phyloP scores from a whole-genome alignment of 2,797 vertebrate genomes.

The Calcarius lapponicus region DNA sequence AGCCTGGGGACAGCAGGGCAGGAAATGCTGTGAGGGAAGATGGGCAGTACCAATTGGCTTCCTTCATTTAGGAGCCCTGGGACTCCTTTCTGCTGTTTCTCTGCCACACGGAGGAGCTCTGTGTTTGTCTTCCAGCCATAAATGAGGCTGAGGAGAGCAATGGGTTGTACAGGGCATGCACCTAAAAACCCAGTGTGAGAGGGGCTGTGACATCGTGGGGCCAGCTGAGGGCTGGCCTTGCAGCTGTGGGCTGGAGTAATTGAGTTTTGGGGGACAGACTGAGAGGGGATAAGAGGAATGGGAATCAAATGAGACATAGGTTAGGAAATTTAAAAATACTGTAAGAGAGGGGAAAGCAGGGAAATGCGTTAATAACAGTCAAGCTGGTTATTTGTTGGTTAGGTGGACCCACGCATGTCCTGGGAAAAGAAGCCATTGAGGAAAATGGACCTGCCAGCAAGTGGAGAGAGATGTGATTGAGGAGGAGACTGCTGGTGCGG shows the following conservation, averaged over 20 bases:
- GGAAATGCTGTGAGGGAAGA: neutral
- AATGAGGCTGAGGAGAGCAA: neutral
- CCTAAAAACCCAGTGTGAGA: fast-evolving
- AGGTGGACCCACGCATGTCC: fast-evolving
- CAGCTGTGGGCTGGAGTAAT: neutral
- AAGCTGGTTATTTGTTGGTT: neutral
- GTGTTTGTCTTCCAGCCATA: neutral
- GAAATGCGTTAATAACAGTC: neutral
- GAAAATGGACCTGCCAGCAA: neutral
- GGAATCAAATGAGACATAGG: neutral
- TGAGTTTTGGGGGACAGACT: neutral
- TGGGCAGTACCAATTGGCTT: no score
- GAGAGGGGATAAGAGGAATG: neutral
- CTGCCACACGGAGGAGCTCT: neutral
- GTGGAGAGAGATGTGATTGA: neutral
- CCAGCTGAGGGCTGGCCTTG: neutral
- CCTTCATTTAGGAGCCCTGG: neutral
- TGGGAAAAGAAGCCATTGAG: neutral
- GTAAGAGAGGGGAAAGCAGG: fast-evolving
- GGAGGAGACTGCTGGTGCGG: neutral
- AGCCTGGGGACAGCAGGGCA: neutral
- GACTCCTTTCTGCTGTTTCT: neutral
- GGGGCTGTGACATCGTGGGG: neutral
- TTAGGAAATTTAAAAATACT: neutral
- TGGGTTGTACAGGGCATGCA: neutral